phyloP scores from a whole-genome alignment of 1,140 invertebrate species.

The Leptinotarsa undecemlineata region DNA sequence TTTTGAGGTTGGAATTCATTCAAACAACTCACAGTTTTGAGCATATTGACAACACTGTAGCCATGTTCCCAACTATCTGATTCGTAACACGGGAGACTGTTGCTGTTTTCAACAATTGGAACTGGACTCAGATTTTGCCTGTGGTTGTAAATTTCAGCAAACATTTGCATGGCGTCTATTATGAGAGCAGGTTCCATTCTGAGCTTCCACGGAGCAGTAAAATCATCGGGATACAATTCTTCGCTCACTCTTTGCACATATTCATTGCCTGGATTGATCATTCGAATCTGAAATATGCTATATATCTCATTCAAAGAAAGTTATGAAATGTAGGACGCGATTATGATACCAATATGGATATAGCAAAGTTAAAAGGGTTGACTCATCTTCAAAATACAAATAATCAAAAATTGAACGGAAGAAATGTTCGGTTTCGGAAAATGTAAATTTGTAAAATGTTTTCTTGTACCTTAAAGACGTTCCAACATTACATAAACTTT shows the following conservation, averaged over 20 bases:
- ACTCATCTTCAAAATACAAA: not conserved
- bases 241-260: slow-evolving; percentile 26
- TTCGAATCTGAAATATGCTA: slow-evolving; percentile 32
- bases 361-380: not conserved
- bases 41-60: slow-evolving; percentile 81
- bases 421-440: too few species aligned
- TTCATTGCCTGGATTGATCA: slow-evolving; percentile 32
- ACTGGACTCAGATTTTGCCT: slow-evolving; percentile 14
- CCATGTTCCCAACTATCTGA: slow-evolving; percentile 78
- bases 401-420: not conserved
- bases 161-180: slow-evolving; percentile 70
- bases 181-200: slow-evolving; percentile 35
- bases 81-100: slow-evolving; percentile 62
- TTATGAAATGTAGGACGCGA: not conserved
- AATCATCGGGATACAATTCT: slow-evolving; percentile 60
- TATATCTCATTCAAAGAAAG: not conserved
- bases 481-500: too few species aligned
- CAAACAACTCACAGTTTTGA: slow-evolving; percentile 71
- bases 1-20: too few species aligned
- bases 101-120: slow-evolving; percentile 13
- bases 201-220: slow-evolving; percentile 26
- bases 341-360: not conserved
- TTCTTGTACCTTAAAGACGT: too few species aligned
- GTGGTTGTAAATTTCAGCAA: slow-evolving; percentile 24
- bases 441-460: too few species aligned